Evolutionary conservation across 2,888 invertebrate species (phyloP).

Genomic region (Melieria omissa): DNA sequence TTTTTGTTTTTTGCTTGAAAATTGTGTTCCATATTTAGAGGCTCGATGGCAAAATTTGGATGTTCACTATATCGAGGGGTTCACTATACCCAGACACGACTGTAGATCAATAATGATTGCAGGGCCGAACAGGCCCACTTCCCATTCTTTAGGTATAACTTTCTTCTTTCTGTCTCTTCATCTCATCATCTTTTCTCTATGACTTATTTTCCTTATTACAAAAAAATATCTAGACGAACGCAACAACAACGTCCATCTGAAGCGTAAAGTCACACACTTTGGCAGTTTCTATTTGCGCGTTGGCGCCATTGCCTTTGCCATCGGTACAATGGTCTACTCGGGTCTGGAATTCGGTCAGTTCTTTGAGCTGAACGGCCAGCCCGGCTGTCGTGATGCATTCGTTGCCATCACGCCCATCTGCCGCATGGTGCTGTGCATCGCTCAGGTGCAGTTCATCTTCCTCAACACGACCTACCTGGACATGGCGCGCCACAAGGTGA

Average conservation of each 20-base stretch:
- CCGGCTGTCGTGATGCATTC: slow-evolving; percentile 73
- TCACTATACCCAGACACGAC: too few relatives aligned
- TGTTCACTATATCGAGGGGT: too few relatives aligned
- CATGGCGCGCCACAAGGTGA: slow-evolving; percentile 74
- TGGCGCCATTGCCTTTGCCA: slow-evolving; percentile 75
- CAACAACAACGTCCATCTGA: slow-evolving; percentile 62
- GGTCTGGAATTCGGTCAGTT: slow-evolving; percentile 79
- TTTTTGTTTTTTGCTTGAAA: too few relatives aligned
- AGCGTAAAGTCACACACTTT: slow-evolving; percentile 71
- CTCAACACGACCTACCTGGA: slow-evolving; percentile 83
- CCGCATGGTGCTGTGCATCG: slow-evolving; percentile 84
- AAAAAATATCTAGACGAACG: slow-evolving; percentile 56
- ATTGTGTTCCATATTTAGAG: too few relatives aligned
- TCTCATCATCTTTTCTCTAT: background rate
- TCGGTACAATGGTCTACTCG: slow-evolving; percentile 79
- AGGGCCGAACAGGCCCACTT: too few relatives aligned
- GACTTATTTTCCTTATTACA: background rate
- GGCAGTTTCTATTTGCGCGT: slow-evolving; percentile 89
- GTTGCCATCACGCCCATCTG: slow-evolving; percentile 84
- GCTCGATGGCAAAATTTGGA: too few relatives aligned
- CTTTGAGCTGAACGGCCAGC: slow-evolving; percentile 74
- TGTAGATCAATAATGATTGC: too few relatives aligned
- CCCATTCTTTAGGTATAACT: too few relatives aligned
- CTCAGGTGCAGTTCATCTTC: slow-evolving; percentile 94
- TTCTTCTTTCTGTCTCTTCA: background rate